A percentile compares a stretch with the other conserved stretches of the same genome.
These are phyloP conservation scores for Siphlonurus alternatus DNA, from an alignment of 2,888 invertebrate species.

Conservation along the genomic window DNA sequence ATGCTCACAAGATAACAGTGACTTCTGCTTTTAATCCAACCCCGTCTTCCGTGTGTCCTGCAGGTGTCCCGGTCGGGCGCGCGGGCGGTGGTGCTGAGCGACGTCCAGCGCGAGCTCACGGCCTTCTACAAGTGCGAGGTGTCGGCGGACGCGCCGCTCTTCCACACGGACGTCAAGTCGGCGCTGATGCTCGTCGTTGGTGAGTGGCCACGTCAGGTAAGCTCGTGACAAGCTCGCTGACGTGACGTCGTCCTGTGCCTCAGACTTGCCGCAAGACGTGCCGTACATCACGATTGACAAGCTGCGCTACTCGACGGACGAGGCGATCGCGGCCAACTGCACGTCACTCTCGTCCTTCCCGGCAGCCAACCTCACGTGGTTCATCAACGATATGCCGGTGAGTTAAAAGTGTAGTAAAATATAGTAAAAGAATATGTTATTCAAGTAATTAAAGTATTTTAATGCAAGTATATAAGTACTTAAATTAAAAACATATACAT, in stretches of 20 bases:
- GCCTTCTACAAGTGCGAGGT: slow-evolving; percentile 58
- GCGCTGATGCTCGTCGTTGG: slow-evolving; percentile 50
- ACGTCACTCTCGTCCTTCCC: slow-evolving; percentile 72
- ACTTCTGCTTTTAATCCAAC: too few relatives aligned
- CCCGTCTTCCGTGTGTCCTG: too few relatives aligned
- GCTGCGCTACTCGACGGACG: slow-evolving; percentile 29
- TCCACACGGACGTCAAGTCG: slow-evolving; percentile 45
- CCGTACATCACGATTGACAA: slow-evolving; percentile 6
- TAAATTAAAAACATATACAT: too few relatives aligned
- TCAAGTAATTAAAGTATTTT: too few relatives aligned
- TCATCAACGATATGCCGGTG: slow-evolving; percentile 67
- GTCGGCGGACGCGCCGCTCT: slow-evolving; percentile 49
- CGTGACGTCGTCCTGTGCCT: neutral
- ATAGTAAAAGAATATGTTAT: too few relatives aligned
- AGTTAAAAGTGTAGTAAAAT: slow-evolving; percentile 15
- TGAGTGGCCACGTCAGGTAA: slow-evolving; percentile 24
- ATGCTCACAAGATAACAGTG: too few relatives aligned
- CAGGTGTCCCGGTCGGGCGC: slow-evolving; percentile 49
- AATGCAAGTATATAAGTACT: too few relatives aligned
- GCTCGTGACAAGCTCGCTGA: neutral
- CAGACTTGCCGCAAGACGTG: slow-evolving; percentile 7
- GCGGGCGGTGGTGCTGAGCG: slow-evolving; percentile 46
- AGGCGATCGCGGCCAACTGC: slow-evolving; percentile 68
- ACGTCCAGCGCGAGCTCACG: slow-evolving; percentile 45
- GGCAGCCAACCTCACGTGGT: slow-evolving; percentile 68